phyloP scores from a whole-genome alignment of 1,140 invertebrate species.

The Diorhabda carinulata region DNA sequence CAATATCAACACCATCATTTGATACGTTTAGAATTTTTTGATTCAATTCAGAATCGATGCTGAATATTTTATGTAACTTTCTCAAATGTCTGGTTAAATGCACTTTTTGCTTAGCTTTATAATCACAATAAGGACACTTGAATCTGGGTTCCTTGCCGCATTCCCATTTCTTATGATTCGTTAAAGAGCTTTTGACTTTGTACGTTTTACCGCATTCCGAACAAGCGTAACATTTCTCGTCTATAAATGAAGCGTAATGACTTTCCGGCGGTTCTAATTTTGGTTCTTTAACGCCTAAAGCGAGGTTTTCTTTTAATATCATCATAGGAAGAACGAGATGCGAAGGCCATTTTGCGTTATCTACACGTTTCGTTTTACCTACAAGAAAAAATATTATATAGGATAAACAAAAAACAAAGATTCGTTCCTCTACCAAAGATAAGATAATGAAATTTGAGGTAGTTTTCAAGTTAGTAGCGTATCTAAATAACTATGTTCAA shows the following conservation, averaged over 20 bases:
- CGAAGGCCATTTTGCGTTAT: slow-evolving; percentile 6
- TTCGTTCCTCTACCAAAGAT: too few relatives aligned
- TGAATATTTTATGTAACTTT: slow-evolving; percentile 23
- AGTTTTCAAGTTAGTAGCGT: too few relatives aligned
- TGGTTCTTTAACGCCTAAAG: not conserved
- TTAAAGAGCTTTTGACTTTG: slow-evolving; percentile 61
- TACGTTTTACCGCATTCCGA: slow-evolving; percentile 25
- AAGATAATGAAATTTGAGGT: too few relatives aligned
- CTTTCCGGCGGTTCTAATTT: not conserved
- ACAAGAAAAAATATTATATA: not conserved
- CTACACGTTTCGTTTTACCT: not conserved
- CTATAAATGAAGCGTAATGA: not conserved
- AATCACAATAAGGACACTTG: slow-evolving; percentile 76
- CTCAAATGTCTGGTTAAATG: slow-evolving; percentile 67
- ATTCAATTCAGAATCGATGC: not conserved
- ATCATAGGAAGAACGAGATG: slow-evolving; percentile 14
- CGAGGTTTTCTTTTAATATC: slow-evolving; percentile 5
- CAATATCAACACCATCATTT: not conserved
- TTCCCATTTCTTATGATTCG: slow-evolving; percentile 81
- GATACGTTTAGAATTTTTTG: not conserved
- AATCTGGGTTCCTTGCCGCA: slow-evolving; percentile 81
- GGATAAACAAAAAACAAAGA: too few relatives aligned
- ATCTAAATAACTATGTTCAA: too few relatives aligned
- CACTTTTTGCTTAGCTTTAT: slow-evolving; percentile 79
- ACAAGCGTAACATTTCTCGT: slow-evolving; percentile 47